Conservation (phyloP, 2,797 vertebrate genomes). For the Pelobates cultripes region DNA sequence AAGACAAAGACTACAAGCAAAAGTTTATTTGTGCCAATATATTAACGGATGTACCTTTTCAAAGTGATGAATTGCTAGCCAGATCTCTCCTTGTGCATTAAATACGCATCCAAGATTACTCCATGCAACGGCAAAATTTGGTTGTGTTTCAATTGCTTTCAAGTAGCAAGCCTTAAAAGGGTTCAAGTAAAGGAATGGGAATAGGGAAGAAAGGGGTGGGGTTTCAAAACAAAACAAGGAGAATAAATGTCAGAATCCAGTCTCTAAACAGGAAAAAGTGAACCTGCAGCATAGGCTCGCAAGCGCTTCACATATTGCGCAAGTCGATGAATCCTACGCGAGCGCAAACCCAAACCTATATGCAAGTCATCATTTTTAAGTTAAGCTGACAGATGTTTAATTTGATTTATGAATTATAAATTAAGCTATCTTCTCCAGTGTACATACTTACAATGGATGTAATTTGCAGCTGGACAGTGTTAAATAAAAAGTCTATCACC, state of each 20-base stretch:
- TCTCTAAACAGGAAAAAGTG: conserved; percentile 95
- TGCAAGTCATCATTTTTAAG: conserved; percentile 89
- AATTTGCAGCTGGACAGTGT: no score
- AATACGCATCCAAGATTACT: conserved; percentile 99
- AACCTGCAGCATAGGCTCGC: conserved; percentile 98
- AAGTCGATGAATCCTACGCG: conserved; percentile 96
- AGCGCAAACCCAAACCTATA: conserved; percentile 95
- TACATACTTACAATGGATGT: no score
- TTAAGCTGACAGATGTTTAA: conserved; percentile 70
- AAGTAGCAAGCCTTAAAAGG: conserved; percentile 97
- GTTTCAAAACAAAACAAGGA: conserved; percentile 74
- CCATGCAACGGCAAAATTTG: conserved; percentile 99
- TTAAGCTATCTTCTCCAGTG: no score
- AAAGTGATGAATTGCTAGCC: conserved; percentile 99
- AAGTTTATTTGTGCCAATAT: no score
- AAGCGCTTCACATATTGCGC: conserved; percentile 91
- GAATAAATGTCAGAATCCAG: conserved; percentile 84
- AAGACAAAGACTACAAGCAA: no score
- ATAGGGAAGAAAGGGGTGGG: conserved; percentile 73
- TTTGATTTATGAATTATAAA: neutral
- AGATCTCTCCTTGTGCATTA: conserved; percentile 99
- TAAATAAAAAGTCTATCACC: no score
- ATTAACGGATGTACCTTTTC: conserved; percentile 82
- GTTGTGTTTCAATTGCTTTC: conserved; percentile 99
- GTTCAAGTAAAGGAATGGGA: conserved; percentile 69